Evolutionary conservation across 2,888 invertebrate genomes (phyloP), one percentile per base, ranked within the genome.

Genomic region (Hemistola chrysoprasaria): DNA sequence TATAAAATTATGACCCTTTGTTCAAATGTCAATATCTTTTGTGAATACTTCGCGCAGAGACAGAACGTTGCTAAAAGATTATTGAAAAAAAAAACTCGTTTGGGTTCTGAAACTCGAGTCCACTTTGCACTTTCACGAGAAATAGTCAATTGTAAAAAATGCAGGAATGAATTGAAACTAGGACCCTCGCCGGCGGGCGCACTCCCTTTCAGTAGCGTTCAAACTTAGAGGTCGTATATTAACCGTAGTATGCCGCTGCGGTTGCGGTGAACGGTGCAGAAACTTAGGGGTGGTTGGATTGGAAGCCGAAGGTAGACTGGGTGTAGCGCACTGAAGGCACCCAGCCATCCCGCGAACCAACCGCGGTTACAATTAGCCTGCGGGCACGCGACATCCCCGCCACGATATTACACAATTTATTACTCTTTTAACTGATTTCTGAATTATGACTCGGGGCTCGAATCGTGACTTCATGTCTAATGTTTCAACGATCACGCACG

Each of bases 401-500:
- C 22, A 48, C 45, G 51, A 50, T 45, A 46, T 35, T 47, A 53
- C 53, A 45, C 43, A 48, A 55, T 55, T 55, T 55, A 55, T 52
- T 52, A 50, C 55, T 38, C 40, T 55, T 55, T 55, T 52, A 55
- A 55, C 55, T 55, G 52, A 55, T 52, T 52, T 31, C 37, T 50
- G 42, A 55, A 55, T 52, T 52, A 55, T 42, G 47, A 41, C 24
- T 39, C 26, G 26, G 36, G 34, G 25, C 27, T 46, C 28, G 32
- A 40, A 33, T 51, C 31, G 49, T 41, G 43, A 45, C 47, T 54
- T 43, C 43, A 36, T 49, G 33, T 47, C 42, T 51, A 50, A 54
- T 52, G 44, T 48, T 40, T 40, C 43, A 39, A 30, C 34, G 28
- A 36, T 40, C 45, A 45, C 40, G 45, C 16, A 16, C 16, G 4